phyloP scores from a whole-genome alignment of 92 coral and sea anemone species.

The Porites lobata region DNA sequence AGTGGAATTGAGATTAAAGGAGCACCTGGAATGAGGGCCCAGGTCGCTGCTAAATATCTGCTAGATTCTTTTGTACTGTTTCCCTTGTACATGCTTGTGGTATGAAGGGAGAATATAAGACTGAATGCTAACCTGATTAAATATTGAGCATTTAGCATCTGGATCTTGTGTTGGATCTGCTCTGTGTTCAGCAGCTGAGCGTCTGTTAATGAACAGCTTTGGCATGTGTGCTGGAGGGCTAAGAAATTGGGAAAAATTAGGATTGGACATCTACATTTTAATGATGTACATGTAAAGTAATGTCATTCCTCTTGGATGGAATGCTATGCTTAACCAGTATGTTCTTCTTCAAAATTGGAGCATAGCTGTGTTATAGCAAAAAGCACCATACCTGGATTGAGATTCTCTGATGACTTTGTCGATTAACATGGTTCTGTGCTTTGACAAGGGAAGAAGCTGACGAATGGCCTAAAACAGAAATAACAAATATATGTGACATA shows the following conservation, averaged over 20 bases:
- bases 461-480: constrained; percentile 77
- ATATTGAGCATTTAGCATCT: constrained; percentile 88
- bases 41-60: no score
- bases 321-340: no score
- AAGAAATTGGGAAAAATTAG: background rate
- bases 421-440: constrained; percentile 87
- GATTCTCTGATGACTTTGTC: constrained; percentile 95
- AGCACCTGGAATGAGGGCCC: no score
- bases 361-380: no score
- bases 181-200: constrained; percentile 95
- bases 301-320: no score
- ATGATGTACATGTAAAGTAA: no score
- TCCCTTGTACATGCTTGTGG: no score
- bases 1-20: no score
- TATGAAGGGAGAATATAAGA: background rate
- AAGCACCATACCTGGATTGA: constrained; percentile 75
- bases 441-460: constrained; percentile 93
- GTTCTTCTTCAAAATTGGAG: no score
- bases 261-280: background rate
- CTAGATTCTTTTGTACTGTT: no score
- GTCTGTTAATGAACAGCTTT: constrained; percentile 91
- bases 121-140: constrained; percentile 77
- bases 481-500: background rate
- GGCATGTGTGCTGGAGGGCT: constrained; percentile 90
- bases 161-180: constrained; percentile 92